Evolutionary conservation across 2,113 vertebrate genomes (phyloP), one percentile per base, ranked within the genome.

Genomic region (Pelvicachromis taeniatus): DNA sequence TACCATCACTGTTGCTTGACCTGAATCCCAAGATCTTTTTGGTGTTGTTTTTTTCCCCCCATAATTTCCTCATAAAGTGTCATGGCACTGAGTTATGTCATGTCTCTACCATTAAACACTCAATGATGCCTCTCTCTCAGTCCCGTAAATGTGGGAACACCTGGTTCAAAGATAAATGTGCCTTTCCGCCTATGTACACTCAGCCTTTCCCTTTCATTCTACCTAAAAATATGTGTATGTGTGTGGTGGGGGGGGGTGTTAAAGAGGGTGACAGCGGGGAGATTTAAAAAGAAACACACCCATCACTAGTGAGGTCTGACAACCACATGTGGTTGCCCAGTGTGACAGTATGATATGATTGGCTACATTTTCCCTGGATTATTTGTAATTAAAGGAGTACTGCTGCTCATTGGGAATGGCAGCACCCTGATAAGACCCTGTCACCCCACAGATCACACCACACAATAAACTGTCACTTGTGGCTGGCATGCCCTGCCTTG

Each of bases 321-420:
- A 38, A 50, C 48, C 55, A 31, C 35, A 59, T 83, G 89, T 73
- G 81, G 21, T 19, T 70, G 35, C 59, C 87, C 65, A 35, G 35
- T 63, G 78, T 85, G 89, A 83, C 59, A 75, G 50, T 84, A 77
- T 42, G 81, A 87, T 80, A 79, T 75, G 65, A 82, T 33, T 77
- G 83, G 52, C 78, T 68, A 14, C 19, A n/a, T 82, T 61, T 84
- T 83, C 29, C 16, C 58, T 68, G 58, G 63, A 91, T 89, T 89
- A 84, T 82, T 73, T 29, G 7, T 85, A 92, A 93, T 94, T 90
- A 92, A 89, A 81, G 40, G 31, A 80, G 75, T 4, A 12, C 52
- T 50, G 61, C 59, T 48, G 55, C 73, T 86, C 29, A 31, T 45
- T 85, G 68, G 53, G 79, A 85, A 61, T 85, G 84, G 82, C 85